Base-by-base conservation (phyloP, 2,797 vertebrate genomes). In the Brachyrhaphis roseni region DNA sequence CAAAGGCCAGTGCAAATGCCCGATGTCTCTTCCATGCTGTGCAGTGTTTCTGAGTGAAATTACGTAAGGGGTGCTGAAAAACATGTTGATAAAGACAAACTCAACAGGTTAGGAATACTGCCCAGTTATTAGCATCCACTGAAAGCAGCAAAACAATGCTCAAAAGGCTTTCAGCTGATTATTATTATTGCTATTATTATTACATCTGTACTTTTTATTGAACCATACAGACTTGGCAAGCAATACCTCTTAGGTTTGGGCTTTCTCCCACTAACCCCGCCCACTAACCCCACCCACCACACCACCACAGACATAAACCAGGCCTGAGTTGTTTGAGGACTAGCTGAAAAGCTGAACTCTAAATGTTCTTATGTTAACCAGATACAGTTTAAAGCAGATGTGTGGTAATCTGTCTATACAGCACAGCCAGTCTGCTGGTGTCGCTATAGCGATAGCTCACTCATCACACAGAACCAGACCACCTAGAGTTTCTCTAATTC, bases 1-100 rank as follows among this genome's bases (percentile, higher is more conserved):
- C 76, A 62, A 43, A 46, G 47, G 66, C 45, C 15, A 31, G 74
- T 72, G 77, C 74, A 45, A 62, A 74, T 39, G 34, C 74, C 46
- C 41, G 39, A 51, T 59, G 20, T 51, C 26, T 47, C 12, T 5
- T 62, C 16, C 6, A 34, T 62, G 59, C 15, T 62, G 31, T 18
- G 31, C 31, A 18, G 31, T 18, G 15, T 34, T 62, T 62, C 31
- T 62, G 59, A 18, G 15, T 62, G 31, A 34, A 34, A 62, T 34
- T 34, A 18, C 31, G 8, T 34, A 2, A 18, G 15, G 31, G 4
- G 2, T 31, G 31, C 7, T 31, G 31, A 18, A 62, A 34, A 34
- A 34, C 6, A 18, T 34, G 59, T 62, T 8, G 13, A 62, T 16
- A 34, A 62, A 62, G 31, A 18, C 31, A 34, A 34, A 62, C 28